phyloP scores from a whole-genome alignment of 2,888 invertebrate genomes.

The Luffia ferchaultella region DNA sequence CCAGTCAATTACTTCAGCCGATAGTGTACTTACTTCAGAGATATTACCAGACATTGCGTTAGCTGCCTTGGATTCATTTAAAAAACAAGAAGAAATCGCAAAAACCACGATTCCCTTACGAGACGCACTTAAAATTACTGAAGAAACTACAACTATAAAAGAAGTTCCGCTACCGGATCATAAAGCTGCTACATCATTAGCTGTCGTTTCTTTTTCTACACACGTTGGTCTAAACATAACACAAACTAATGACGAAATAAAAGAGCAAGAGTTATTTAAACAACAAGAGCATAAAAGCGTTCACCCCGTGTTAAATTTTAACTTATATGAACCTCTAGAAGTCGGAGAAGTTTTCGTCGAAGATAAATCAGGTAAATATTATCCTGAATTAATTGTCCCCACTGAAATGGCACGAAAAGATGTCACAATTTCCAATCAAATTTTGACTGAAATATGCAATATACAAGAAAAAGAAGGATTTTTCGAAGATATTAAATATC shows the following conservation, averaged over 20 bases:
- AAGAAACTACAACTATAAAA: slow-evolving; percentile 67
- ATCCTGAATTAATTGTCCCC: slow-evolving; percentile 80
- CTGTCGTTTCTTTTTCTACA: slow-evolving; percentile 64
- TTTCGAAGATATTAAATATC: slow-evolving; percentile 64
- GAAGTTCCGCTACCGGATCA: slow-evolving; percentile 65
- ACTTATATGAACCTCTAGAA: slow-evolving; percentile 69
- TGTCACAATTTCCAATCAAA: slow-evolving; percentile 71
- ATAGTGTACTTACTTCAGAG: slow-evolving; percentile 63
- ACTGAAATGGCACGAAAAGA: slow-evolving; percentile 77
- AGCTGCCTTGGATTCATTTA: slow-evolving; percentile 41
- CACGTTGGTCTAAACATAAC: slow-evolving; percentile 71
- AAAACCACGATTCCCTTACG: slow-evolving; percentile 65
- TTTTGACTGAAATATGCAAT: slow-evolving; percentile 70
- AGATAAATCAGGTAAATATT: slow-evolving; percentile 78
- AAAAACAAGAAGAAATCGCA: slow-evolving; percentile 52
- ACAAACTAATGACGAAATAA: slow-evolving; percentile 70
- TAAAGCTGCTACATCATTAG: slow-evolving; percentile 56
- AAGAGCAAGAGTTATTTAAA: slow-evolving; percentile 66
- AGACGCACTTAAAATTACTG: slow-evolving; percentile 72
- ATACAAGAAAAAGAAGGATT: slow-evolving; percentile 75
- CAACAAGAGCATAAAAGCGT: slow-evolving; percentile 48
- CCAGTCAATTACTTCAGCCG: slow-evolving; percentile 32
- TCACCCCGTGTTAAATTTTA: slow-evolving; percentile 69
- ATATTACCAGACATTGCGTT: slow-evolving; percentile 55
- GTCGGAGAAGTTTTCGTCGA: slow-evolving; percentile 74